These are phyloP conservation scores for Micrastur ruficollis DNA, from an alignment of 2,797 vertebrate species.

Conservation along the genomic window DNA sequence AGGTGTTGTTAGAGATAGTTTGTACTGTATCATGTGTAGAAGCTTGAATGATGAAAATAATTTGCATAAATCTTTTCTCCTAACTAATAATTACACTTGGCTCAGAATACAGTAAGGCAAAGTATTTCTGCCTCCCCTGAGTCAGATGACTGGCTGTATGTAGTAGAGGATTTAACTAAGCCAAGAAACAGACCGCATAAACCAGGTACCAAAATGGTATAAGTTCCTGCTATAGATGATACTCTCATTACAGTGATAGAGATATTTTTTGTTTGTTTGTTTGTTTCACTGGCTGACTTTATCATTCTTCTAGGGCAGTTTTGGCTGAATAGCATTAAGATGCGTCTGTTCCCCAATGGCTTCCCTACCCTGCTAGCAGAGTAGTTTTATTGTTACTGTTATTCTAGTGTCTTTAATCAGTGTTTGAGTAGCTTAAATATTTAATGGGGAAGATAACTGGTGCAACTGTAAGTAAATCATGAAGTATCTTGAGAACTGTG, in stretches of 20 bases:
- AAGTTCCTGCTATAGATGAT: background rate
- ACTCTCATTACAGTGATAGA: background rate
- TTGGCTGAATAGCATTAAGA: background rate
- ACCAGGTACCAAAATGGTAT: background rate
- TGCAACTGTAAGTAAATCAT: background rate
- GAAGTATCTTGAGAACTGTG: background rate
- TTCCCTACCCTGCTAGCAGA: background rate
- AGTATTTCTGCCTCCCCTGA: background rate
- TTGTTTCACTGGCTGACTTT: background rate
- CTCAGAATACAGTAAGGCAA: background rate
- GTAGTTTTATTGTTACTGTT: background rate
- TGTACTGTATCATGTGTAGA: background rate
- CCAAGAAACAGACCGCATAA: background rate
- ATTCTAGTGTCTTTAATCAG: background rate
- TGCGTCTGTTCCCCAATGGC: background rate
- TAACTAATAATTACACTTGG: background rate
- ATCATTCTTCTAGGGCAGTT: background rate
- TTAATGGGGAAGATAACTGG: background rate
- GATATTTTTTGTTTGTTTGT: background rate
- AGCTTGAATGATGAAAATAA: background rate
- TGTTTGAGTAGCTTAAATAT: background rate
- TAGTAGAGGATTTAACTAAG: background rate
- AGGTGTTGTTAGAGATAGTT: background rate
- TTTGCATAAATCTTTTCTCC: background rate
- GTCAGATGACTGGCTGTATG: background rate